phyloP scores from a whole-genome alignment of 2,888 invertebrate genomes.

The Prostheceraeus crozeri region DNA sequence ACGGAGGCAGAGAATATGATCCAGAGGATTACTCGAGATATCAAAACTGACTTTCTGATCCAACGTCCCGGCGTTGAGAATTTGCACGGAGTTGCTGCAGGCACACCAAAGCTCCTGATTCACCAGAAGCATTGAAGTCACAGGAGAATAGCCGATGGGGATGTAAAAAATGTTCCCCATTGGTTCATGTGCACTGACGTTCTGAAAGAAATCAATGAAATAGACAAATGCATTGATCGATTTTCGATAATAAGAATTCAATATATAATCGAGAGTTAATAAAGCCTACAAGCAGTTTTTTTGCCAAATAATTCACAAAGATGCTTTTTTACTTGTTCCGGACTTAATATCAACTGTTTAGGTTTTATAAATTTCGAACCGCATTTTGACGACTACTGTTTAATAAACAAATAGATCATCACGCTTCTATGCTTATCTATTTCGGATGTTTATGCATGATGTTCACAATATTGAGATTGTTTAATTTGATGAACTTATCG shows the following conservation, averaged over 20 bases:
- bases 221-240: background rate
- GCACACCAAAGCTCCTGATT: constrained; percentile 58
- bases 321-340: too few species aligned
- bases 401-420: too few species aligned
- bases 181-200: constrained; percentile 45
- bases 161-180: constrained; percentile 58
- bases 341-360: too few species aligned
- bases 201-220: constrained; percentile 44
- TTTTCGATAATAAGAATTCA: background rate
- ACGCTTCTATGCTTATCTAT: too few species aligned
- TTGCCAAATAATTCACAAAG: too few species aligned
- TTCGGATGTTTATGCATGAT: too few species aligned
- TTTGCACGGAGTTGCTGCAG: constrained; percentile 58
- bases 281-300: constrained; percentile 26
- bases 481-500: too few species aligned
- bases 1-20: constrained; percentile 56
- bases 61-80: constrained; percentile 58
- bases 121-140: constrained; percentile 55
- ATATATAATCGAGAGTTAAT: constrained; percentile 21
- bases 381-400: too few species aligned
- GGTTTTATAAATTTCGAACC: too few species aligned
- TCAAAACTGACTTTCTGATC: constrained; percentile 56
- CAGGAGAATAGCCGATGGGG: constrained; percentile 58
- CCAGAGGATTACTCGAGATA: constrained; percentile 59
- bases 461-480: too few species aligned